These are phyloP conservation scores for Apodemia mormo DNA, from an alignment of 2,888 invertebrate genomes.

Conservation along the genomic window DNA sequence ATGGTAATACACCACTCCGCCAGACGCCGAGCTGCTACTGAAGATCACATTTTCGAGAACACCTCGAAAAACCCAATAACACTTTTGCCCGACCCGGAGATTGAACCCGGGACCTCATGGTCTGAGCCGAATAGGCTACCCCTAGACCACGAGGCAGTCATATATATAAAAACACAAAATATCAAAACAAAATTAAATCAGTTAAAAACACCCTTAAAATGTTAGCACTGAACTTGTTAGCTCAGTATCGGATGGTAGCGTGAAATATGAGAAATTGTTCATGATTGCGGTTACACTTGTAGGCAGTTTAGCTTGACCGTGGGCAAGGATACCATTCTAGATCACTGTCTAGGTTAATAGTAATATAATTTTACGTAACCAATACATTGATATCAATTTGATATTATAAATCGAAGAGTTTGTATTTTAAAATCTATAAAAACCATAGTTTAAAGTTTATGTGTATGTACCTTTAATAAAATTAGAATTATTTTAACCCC, in stretches of 20 bases:
- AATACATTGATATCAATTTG: not conserved
- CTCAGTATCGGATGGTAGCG: constrained; percentile 20
- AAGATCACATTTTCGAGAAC: too few relatives aligned
- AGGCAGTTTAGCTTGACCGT: constrained; percentile 33
- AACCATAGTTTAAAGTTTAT: not conserved
- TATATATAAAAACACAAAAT: too few relatives aligned
- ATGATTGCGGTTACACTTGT: constrained; percentile 42
- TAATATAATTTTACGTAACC: constrained; percentile 30
- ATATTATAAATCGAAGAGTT: not conserved
- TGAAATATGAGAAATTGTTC: constrained; percentile 45
- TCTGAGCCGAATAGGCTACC: too few relatives aligned
- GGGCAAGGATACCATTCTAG: constrained; percentile 40
- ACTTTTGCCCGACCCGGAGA: too few relatives aligned
- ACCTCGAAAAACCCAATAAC: too few relatives aligned
- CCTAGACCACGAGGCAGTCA: too few relatives aligned
- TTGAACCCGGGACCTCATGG: too few relatives aligned
- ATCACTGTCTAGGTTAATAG: constrained; percentile 43
- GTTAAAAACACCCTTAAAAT: not conserved
- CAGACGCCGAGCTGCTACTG: too few relatives aligned
- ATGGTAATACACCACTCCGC: too few relatives aligned
- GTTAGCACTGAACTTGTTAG: not conserved
- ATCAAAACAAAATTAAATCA: not conserved
- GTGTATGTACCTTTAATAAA: too few relatives aligned
- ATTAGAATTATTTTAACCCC: too few relatives aligned
- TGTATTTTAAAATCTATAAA: not conserved